These are phyloP conservation scores for Cliona cf. orientalis DNA, from an alignment of 37 sponge, comb jelly and placozoan genomes.

Conservation along the genomic window DNA sequence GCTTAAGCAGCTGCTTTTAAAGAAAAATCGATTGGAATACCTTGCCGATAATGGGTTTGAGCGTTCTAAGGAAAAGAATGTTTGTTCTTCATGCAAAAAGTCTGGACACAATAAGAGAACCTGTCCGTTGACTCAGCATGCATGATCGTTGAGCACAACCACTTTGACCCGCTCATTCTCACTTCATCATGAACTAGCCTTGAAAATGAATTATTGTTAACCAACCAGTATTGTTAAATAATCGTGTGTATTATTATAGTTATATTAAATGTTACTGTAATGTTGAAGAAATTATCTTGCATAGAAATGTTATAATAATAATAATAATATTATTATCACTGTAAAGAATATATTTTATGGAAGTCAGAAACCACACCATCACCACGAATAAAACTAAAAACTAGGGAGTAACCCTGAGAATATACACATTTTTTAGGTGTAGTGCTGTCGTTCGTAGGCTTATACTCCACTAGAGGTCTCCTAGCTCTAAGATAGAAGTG, in stretches of 20 bases:
- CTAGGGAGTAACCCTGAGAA: not conserved
- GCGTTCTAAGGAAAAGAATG: not conserved
- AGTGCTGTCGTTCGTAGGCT: not conserved
- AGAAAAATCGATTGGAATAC: slow-evolving; percentile 14
- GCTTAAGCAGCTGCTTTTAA: slow-evolving; percentile 18
- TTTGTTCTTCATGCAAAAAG: not conserved
- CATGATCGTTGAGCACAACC: no score
- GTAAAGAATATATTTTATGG: not conserved
- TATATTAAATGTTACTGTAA: no score
- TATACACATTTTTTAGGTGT: not conserved
- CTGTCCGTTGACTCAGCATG: not conserved
- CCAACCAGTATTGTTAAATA: no score
- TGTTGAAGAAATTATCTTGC: no score
- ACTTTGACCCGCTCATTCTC: no score
- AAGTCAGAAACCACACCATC: not conserved
- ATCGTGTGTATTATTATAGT: no score
- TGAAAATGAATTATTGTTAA: no score
- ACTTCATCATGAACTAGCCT: no score
- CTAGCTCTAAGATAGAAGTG: not conserved
- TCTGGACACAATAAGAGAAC: slow-evolving; percentile 16
- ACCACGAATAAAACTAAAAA: not conserved
- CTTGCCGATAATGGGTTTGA: slow-evolving; percentile 2
- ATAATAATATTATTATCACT: no score
- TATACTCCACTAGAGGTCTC: not conserved
- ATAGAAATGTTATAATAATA: no score